Evolutionary conservation across 2,113 vertebrate genomes (phyloP).

Genomic region (Callocephalon fimbriatum): DNA sequence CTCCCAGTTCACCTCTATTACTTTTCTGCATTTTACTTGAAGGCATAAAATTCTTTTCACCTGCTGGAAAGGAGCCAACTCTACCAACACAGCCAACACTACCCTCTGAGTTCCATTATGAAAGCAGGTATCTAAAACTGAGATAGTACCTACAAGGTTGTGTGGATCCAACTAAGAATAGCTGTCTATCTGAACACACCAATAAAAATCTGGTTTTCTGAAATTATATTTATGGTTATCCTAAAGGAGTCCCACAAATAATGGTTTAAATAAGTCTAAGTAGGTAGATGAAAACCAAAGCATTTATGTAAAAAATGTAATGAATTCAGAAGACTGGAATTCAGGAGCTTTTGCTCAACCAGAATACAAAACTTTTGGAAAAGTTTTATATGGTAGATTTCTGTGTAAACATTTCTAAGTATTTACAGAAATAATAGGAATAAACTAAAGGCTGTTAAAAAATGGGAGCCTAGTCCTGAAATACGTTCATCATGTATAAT

Average conservation of each 20-base stretch:
- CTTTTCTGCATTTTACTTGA: not conserved
- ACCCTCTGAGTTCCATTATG: not conserved
- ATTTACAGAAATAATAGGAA: not conserved
- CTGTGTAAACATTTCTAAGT: not conserved
- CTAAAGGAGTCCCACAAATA: not conserved
- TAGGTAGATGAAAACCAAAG: not conserved
- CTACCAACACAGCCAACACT: not conserved
- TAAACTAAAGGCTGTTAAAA: not conserved
- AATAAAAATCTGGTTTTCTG: not conserved
- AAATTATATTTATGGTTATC: not conserved
- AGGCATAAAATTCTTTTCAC: not conserved
- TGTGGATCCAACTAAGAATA: not conserved
- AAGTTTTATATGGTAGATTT: not conserved
- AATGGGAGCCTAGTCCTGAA: not conserved
- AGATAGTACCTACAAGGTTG: not conserved
- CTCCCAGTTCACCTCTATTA: not conserved
- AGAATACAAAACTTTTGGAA: not conserved
- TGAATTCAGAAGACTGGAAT: not conserved
- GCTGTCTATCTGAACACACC: not conserved
- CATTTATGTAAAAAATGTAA: not conserved
- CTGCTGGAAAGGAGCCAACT: not conserved
- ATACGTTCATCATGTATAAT: not conserved
- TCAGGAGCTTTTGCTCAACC: not conserved
- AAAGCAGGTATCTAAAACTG: not conserved
- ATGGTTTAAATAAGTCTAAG: not conserved